Evolutionary conservation across 64 coral and sea anemone species (phyloP), one percentile per base, ranked within the genome.

Genomic region (Montipora cactus): DNA sequence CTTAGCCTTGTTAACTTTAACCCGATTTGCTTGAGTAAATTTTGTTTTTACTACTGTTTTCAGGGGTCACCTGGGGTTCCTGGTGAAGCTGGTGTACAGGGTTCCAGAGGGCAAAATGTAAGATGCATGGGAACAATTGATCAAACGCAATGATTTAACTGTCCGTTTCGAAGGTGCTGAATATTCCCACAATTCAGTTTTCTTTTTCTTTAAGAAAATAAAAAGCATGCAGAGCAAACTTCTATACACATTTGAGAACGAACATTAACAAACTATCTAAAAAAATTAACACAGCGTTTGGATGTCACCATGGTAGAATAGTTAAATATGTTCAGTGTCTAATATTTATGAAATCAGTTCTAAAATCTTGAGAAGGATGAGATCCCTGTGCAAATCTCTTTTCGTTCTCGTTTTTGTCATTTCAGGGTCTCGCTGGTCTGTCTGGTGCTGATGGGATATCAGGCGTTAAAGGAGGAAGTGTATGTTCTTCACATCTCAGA

Each of bases 51-150:
- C 1, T 23, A 7, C 5, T 71, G 52, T 37, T 49, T 67, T 18
- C 45, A 86, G 82, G 82, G 82, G 0, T 8, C 16, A 6, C 46
- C 67, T 4, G 82, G 82, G 51, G 15, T 18, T 70, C 11, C 67
- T 4, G 82, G 82, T n/a, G 64, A 70, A 46, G 18, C 64, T 86
- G 82, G 82, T 10, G 44, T 49, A 3, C 62, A 50, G 8, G 82
- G 82, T 49, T 86, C 82, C 21, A 45, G 64, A 21, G 82, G 82
- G 20, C 67, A 3, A 21, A 86, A 8, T 72, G 82, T 86, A 72
- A 20, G 82, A 11, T 8, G 1, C 6, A 57, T 57, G 6, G 6
- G 2, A 6, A 57, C 11, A 3, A 4, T 14, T 11, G 1, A 5
- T 2, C 28, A 70, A 70, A 37, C 37, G 37, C 37, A 37, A 37